phyloP scores from a whole-genome alignment of 2,888 invertebrate species.

The Chesias legatella region DNA sequence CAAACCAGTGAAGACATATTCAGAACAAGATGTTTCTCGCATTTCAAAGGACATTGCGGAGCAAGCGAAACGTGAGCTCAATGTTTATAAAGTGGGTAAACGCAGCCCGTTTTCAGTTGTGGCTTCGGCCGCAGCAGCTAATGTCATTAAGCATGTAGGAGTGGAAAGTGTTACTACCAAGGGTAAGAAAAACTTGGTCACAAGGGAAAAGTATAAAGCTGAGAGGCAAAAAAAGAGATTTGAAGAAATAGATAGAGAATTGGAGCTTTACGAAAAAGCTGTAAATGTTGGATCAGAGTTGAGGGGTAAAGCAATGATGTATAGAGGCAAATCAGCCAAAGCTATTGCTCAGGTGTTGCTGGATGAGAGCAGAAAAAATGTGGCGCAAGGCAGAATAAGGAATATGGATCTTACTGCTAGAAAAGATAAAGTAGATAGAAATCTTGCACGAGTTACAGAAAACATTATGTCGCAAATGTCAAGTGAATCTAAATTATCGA shows the following conservation, averaged over 20 bases:
- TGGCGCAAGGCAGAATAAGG: conserved; percentile 60
- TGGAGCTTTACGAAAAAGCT: conserved; percentile 62
- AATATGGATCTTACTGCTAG: conserved; percentile 48
- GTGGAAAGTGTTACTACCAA: conserved; percentile 71
- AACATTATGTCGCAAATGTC: conserved; percentile 42
- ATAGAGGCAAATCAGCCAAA: conserved; percentile 88
- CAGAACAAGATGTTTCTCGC: conserved; percentile 83
- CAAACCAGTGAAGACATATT: conserved; percentile 83
- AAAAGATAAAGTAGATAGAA: conserved; percentile 42
- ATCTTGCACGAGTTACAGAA: conserved; percentile 41
- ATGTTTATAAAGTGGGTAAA: conserved; percentile 80
- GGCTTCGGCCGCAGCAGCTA: conserved; percentile 82
- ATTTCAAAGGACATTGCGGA: conserved; percentile 84
- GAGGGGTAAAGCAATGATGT: conserved; percentile 77
- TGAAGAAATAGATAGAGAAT: conserved; percentile 62
- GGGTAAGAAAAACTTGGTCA: conserved; percentile 70
- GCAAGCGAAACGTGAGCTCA: conserved; percentile 84
- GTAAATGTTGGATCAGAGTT: conserved; percentile 73
- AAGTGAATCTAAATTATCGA: conserved; percentile 37
- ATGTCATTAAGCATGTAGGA: conserved; percentile 83
- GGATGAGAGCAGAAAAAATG: conserved; percentile 79
- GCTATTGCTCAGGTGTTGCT: conserved; percentile 85
- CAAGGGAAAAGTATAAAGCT: conserved; percentile 54
- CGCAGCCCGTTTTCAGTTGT: conserved; percentile 82
- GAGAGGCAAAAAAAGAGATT: conserved; percentile 71